These are phyloP conservation scores for Coregonus clupeaformis DNA, from an alignment of 2,113 vertebrate species.

Conservation along the genomic window DNA sequence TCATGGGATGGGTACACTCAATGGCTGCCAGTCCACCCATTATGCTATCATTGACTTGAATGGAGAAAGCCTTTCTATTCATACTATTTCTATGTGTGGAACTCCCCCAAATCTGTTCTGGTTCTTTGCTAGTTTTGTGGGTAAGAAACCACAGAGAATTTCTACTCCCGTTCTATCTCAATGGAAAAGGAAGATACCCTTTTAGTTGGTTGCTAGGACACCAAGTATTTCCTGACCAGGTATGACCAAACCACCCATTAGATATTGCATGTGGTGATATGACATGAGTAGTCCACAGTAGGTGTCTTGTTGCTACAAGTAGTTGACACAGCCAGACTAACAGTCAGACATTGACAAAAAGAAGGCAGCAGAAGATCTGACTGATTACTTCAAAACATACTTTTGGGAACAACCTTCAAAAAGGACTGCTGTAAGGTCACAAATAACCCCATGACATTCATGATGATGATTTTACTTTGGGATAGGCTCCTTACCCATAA, in stretches of 20 bases:
- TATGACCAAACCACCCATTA: background rate
- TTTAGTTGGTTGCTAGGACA: background rate
- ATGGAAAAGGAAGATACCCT: background rate
- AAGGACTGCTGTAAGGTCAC: background rate
- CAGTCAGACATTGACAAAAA: background rate
- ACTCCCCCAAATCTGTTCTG: too few species aligned
- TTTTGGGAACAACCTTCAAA: background rate
- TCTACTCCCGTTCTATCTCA: background rate
- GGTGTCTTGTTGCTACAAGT: too few species aligned
- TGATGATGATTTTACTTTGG: too few species aligned
- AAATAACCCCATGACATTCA: background rate
- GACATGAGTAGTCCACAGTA: background rate
- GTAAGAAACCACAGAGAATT: too few species aligned
- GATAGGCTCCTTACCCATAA: too few species aligned
- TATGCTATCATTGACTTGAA: too few species aligned
- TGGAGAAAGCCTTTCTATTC: too few species aligned
- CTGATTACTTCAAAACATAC: background rate
- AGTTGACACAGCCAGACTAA: background rate
- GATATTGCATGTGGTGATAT: background rate
- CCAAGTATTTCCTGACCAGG: background rate
- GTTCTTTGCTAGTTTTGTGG: too few species aligned
- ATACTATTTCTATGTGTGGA: too few species aligned
- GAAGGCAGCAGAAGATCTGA: background rate
- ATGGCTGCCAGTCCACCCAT: too few species aligned
- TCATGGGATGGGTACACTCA: too few species aligned